Conservation (phyloP, 2,113 vertebrate genomes). For the Cochlearius cochlearius region DNA sequence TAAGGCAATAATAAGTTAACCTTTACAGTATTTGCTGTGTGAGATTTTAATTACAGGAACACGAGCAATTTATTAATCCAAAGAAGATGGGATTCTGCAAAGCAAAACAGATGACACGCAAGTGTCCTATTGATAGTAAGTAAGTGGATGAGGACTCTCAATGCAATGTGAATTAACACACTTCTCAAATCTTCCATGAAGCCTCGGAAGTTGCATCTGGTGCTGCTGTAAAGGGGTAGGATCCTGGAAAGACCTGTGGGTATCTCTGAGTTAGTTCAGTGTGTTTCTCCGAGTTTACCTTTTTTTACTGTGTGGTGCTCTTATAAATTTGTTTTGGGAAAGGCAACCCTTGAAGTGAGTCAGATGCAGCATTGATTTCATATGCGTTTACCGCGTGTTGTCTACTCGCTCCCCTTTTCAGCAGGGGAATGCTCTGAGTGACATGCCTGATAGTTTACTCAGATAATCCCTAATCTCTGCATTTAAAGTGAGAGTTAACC, state of each 20-base stretch:
- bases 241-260: not conserved
- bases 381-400: not conserved
- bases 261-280: not conserved
- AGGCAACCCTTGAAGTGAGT: not conserved
- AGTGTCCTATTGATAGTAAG: not conserved
- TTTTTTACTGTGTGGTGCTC: not conserved
- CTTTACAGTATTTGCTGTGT: not conserved
- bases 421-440: not conserved
- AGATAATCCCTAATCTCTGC: not conserved
- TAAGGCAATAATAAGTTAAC: not conserved
- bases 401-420: not conserved
- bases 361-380: not conserved
- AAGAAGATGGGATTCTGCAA: not conserved
- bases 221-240: not conserved
- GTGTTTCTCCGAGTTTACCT: not conserved
- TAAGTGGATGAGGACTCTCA: not conserved
- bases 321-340: not conserved
- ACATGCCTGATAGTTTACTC: not conserved
- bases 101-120: fast-evolving
- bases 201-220: not conserved
- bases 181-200: not conserved
- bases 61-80: not conserved
- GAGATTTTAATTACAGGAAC: not conserved
- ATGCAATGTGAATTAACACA: not conserved
- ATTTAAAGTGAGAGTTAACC: not conserved